Evolutionary conservation across 2,888 invertebrate species (phyloP), one percentile per base, ranked within the genome.

Genomic region (Gari tellinella): DNA sequence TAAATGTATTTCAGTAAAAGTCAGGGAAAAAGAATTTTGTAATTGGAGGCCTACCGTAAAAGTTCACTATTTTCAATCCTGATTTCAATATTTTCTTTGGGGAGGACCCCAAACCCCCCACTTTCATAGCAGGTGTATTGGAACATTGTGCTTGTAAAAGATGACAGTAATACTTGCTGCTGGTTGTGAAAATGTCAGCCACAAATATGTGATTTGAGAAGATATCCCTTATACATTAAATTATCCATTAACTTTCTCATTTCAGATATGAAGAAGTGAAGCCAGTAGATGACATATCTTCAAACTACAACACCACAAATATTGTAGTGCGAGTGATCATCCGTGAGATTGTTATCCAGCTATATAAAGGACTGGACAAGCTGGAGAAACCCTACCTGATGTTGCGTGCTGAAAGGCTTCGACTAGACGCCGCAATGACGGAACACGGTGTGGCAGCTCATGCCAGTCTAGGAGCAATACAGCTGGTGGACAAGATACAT

Each of bases 231-330:
- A n/a, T n/a, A n/a, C n/a, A n/a, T 15, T 40, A 15, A 10, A 40
- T 40, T 40, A n/a, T n/a, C n/a, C n/a, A n/a, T n/a, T n/a, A n/a
- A n/a, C n/a, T 25, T 67, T 63, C 1, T 26, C 5, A 15, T 17
- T 23, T 7, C 75, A 90, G 95, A 69, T 94, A 94, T 8, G 95
- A 96, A 0, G 95, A 96, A 91, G 93, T 96, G 43, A 96, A 96
- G 1, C 95, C 96, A 1, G 95, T 96, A 79, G 96, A 96, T 81
- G 96, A 96, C 88, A 96, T 96, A 88, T 95, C 96, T 37, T 96
- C 96, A 0, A 95, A 95, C 0, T 94, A 94, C 88, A 96, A 96
- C 91, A 94, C 94, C 56, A 95, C 96, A 64, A 94, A 94, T 57
- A 93, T 95, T 41, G 92, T 96, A 63, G 92, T 95, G 57, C 93